A percentile compares a stretch with the other conserved stretches of the same genome.
Evolutionary conservation across 1,140 invertebrate genomes (phyloP).

Genomic region (Diachasmimorpha longicaudata): DNA sequence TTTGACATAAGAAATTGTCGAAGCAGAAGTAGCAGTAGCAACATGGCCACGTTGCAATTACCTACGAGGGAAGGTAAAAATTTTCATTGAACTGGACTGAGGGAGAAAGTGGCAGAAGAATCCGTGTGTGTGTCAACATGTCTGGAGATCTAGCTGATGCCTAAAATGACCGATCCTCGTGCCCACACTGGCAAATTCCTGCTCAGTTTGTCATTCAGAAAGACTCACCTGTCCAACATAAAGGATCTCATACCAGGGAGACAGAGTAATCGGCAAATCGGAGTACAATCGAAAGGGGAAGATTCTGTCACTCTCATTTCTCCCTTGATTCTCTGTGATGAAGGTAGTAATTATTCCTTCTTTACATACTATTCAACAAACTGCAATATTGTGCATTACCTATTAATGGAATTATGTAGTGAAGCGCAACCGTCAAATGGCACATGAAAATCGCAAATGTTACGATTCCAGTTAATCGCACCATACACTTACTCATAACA

Average conservation of each 20-base stretch:
- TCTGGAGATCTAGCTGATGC: too few relatives aligned
- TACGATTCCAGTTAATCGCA: background rate
- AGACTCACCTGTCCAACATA: conserved; percentile 16
- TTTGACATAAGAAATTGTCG: background rate
- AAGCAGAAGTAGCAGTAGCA: background rate
- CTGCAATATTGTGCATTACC: background rate
- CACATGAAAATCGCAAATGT: background rate
- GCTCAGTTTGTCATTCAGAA: background rate
- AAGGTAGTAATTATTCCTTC: background rate
- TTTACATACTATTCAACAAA: background rate
- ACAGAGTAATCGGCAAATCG: conserved; percentile 16
- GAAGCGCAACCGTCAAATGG: background rate
- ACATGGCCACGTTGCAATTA: background rate
- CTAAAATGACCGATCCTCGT: too few relatives aligned
- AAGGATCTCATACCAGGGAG: conserved; percentile 30
- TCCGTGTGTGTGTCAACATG: too few relatives aligned
- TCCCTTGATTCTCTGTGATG: conserved; percentile 17
- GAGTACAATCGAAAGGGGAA: conserved; percentile 24
- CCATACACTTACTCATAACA: conserved; percentile 10
- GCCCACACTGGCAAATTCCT: too few relatives aligned
- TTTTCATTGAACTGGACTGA: too few relatives aligned
- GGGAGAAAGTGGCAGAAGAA: too few relatives aligned
- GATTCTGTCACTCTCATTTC: conserved; percentile 23
- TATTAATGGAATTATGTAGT: background rate
- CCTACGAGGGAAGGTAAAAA: background rate